Conservation (phyloP, 1,140 invertebrate genomes). For the Atta texana region DNA sequence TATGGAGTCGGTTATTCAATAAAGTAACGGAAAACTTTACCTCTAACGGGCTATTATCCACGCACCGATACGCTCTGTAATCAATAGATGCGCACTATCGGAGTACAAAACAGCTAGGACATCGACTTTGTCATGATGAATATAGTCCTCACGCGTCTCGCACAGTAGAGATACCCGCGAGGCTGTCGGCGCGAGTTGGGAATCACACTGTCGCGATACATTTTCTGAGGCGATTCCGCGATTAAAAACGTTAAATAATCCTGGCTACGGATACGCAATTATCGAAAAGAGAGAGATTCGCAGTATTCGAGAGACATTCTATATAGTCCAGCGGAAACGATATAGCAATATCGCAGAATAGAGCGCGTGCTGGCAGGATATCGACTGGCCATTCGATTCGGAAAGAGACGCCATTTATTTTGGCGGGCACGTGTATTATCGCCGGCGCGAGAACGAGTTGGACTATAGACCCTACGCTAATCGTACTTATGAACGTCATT, state of each 20-base stretch:
- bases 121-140: background rate
- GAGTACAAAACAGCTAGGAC: background rate
- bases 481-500: slow-evolving; percentile 64
- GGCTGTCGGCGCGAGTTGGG: background rate
- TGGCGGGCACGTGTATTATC: slow-evolving; percentile 83
- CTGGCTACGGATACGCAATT: background rate
- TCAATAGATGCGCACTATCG: background rate
- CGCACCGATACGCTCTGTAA: no score
- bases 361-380: slow-evolving; percentile 39
- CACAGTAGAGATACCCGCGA: no score
- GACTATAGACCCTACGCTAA: background rate
- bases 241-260: no score
- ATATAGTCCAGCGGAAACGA: slow-evolving; percentile 24
- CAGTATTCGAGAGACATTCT: background rate
- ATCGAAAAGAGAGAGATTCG: background rate
- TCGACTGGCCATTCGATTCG: slow-evolving; percentile 69
- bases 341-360: slow-evolving; percentile 40
- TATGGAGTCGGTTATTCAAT: background rate
- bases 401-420: slow-evolving; percentile 81
- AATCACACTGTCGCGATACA: background rate
- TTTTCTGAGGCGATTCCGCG: background rate
- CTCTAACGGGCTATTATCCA: no score
- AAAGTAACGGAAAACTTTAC: background rate
- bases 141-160: slow-evolving; percentile 17
- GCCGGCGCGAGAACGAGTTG: slow-evolving; percentile 21